These are phyloP conservation scores for Alligator mississippiensis DNA, from an alignment of 2,113 vertebrate species.

Conservation along the genomic window DNA sequence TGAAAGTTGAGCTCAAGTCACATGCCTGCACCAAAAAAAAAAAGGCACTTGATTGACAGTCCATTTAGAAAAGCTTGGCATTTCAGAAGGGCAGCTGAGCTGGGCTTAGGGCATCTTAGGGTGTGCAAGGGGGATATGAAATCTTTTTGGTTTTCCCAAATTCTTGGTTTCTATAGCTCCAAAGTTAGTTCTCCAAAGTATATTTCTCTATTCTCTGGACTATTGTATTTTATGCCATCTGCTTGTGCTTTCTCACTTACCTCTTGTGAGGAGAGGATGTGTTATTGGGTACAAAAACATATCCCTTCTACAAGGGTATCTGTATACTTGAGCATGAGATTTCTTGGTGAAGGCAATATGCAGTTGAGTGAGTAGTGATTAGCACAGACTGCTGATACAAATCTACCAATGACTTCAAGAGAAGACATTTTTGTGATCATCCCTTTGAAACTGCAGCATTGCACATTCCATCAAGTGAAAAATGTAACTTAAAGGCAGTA, in stretches of 20 bases:
- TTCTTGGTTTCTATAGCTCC: background rate
- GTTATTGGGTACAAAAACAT: background rate
- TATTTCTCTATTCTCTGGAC: background rate
- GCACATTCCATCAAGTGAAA: no score
- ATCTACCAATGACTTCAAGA: no score
- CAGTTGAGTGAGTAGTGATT: background rate
- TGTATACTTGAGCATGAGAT: background rate
- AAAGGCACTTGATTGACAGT: rapidly evolving
- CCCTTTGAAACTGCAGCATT: no score
- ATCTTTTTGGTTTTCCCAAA: background rate
- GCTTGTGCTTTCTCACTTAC: background rate
- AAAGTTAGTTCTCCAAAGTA: background rate
- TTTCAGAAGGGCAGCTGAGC: background rate
- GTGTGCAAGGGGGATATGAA: background rate
- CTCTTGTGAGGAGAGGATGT: conserved; percentile 33
- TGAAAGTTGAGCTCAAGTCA: background rate
- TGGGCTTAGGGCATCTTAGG: rapidly evolving
- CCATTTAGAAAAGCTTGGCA: background rate
- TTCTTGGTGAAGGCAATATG: background rate
- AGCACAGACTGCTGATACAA: background rate
- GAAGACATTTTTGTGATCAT: no score
- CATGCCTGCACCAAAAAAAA: background rate
- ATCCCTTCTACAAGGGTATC: conserved; percentile 3
- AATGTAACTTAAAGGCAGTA: no score
- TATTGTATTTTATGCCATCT: background rate